A percentile compares a stretch with the other conserved stretches of the same genome.
phyloP scores from a whole-genome alignment of 92 coral and sea anemone genomes.

The Heliopora coerulea region DNA sequence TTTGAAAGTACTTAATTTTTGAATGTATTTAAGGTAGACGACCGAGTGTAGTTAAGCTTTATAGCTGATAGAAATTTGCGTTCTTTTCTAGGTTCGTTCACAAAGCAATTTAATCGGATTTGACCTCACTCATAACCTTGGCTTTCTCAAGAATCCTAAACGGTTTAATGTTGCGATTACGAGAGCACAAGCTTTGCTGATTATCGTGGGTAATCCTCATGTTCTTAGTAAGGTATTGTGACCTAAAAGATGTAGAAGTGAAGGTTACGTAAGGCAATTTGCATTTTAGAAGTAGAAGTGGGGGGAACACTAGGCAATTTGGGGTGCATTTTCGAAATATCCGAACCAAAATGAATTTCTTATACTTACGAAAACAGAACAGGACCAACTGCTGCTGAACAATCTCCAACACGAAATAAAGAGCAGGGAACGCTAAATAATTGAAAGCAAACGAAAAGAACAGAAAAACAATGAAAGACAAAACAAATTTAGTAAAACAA shows the following conservation, averaged over 20 bases:
- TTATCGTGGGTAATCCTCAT: constrained; percentile 89
- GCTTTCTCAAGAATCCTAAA: constrained; percentile 94
- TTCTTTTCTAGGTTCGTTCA: constrained; percentile 77
- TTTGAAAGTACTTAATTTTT: too few species aligned
- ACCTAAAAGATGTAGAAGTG: too few species aligned
- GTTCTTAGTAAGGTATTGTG: constrained; percentile 85
- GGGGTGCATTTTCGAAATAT: too few species aligned
- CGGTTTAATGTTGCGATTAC: constrained; percentile 96
- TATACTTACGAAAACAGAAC: too few species aligned
- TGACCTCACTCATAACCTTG: constrained; percentile 78
- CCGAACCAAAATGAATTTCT: too few species aligned
- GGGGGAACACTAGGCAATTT: too few species aligned
- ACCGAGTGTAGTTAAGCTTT: not conserved
- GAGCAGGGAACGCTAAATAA: not conserved
- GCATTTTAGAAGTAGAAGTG: too few species aligned
- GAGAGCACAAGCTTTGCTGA: constrained; percentile 93
- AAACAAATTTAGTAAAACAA: too few species aligned
- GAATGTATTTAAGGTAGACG: too few species aligned
- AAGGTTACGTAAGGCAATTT: too few species aligned
- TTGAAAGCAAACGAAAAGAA: not conserved
- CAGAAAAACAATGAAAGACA: too few species aligned
- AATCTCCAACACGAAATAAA: not conserved
- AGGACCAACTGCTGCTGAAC: too few species aligned
- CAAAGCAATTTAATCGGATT: constrained; percentile 66
- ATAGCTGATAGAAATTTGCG: not conserved